Base-by-base conservation (phyloP, 35 echinoderm and acorn worm genomes). In the Holothuria glaberrima region DNA sequence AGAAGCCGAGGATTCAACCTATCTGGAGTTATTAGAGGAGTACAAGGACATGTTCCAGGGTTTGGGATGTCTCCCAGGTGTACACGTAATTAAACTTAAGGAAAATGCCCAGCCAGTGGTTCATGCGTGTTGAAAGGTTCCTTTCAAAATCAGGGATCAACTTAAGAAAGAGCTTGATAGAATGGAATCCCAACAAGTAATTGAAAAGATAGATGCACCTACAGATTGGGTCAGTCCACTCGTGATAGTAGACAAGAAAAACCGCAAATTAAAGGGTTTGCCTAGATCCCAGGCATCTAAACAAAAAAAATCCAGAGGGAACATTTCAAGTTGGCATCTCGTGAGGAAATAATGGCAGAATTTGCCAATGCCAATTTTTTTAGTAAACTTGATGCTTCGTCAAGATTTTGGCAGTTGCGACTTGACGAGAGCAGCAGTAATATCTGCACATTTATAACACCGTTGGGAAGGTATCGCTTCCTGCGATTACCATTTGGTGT, bases 161-260 rank as follows among this genome's bases (percentile, higher is more conserved):
- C 45, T 93, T n/a, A 89, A 93, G 56, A 20, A 56, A 26, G 88
- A 90, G 32, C 61, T 88, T 12, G 77, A 91, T 19, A 60, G 65
- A 58, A 88, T 88, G 91, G 86, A 89, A 52, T 13, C 68, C 31
- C 17, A 41, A 59, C 30, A 58, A 30, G 82, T 86, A 12, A 71
- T 91, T 46, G 30, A 64, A 58, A 86, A 86, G 90, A 50, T 86
- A 20, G 32, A 58, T 32, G 41, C 57, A 86, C 80, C 80, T 17
- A 86, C 90, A 57, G 92, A 90, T 3, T 94, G 93, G 90, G 93
- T 94, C 4, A 88, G 36, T 19, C 76, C 57, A n/a, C 22, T 91
- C 14, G 80, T 86, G 19, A 59, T 75, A 32, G 90, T 88, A 12
- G 54, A 45, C 2, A 94, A n/a, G n/a, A n/a, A n/a, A 44, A 91